These are phyloP conservation scores for Illadopsis cleaveri DNA, from an alignment of 2,113 vertebrate genomes.

Conservation along the genomic window DNA sequence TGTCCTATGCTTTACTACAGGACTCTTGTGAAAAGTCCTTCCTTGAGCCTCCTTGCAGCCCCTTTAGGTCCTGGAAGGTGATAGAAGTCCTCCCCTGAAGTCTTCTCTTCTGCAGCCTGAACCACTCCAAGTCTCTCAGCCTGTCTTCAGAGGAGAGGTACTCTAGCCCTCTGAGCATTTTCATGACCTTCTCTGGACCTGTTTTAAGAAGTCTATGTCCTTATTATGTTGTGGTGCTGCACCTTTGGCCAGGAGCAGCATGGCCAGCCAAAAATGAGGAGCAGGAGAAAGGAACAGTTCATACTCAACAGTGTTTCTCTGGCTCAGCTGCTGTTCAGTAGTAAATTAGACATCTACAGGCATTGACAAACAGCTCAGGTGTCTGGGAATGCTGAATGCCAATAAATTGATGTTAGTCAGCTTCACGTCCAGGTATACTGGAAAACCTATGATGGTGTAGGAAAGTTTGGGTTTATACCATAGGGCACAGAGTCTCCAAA, in stretches of 20 bases:
- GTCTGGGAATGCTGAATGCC: background rate
- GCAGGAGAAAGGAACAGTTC: background rate
- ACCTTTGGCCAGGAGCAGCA: background rate
- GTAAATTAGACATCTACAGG: background rate
- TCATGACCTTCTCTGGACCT: background rate
- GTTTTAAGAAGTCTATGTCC: background rate
- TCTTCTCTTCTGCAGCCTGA: background rate
- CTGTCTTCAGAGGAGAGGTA: background rate
- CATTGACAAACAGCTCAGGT: background rate
- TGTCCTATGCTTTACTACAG: background rate
- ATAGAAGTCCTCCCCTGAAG: background rate
- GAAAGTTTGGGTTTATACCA: background rate
- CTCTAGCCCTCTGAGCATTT: background rate
- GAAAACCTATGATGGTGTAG: background rate
- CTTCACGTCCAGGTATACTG: background rate
- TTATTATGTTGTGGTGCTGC: background rate
- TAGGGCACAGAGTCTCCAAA: background rate
- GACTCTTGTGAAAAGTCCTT: background rate
- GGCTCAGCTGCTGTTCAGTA: background rate
- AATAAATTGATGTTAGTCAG: background rate
- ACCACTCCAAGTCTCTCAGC: background rate
- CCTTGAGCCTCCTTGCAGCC: background rate
- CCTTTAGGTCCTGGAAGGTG: background rate
- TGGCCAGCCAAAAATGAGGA: background rate
- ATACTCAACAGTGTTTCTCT: background rate